Percentiles rank a stretch among this genome's conserved stretches.
Evolutionary conservation across 2,888 invertebrate genomes (phyloP).

Genomic region (Netelia fuscicornis): DNA sequence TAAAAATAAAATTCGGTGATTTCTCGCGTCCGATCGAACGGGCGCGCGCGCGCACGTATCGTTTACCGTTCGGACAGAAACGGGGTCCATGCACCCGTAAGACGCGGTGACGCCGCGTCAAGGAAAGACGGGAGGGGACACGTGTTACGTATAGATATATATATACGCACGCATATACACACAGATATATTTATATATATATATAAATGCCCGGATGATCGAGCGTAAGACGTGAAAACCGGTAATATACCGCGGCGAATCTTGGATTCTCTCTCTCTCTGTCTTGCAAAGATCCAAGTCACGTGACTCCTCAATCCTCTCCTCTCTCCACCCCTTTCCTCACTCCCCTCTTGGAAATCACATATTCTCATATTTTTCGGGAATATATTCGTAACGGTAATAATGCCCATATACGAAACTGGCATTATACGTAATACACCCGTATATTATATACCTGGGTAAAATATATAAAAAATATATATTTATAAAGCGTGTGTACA

Average conservation of each 20-base stretch:
- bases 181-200: no score
- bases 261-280: background rate
- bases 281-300: no score
- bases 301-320: no score
- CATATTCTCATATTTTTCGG: constrained; percentile 37
- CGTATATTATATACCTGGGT: background rate
- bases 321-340: no score
- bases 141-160: background rate
- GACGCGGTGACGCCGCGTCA: background rate
- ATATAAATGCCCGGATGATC: background rate
- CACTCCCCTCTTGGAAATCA: no score
- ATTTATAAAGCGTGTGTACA: background rate
- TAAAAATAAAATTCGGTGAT: no score
- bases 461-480: no score
- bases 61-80: constrained; percentile 58
- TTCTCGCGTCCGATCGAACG: no score
- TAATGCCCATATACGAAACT: background rate
- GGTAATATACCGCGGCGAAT: constrained; percentile 54
- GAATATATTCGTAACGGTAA: constrained; percentile 44
- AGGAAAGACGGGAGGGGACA: background rate
- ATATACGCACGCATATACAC: no score
- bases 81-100: constrained; percentile 37
- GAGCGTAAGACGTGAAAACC: constrained; percentile 55
- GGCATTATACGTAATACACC: background rate
- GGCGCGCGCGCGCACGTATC: background rate